Percentiles rank a stretch among this genome's conserved stretches.
Evolutionary conservation across 2,113 vertebrate species (phyloP).

Genomic region (Sylvietta virens): DNA sequence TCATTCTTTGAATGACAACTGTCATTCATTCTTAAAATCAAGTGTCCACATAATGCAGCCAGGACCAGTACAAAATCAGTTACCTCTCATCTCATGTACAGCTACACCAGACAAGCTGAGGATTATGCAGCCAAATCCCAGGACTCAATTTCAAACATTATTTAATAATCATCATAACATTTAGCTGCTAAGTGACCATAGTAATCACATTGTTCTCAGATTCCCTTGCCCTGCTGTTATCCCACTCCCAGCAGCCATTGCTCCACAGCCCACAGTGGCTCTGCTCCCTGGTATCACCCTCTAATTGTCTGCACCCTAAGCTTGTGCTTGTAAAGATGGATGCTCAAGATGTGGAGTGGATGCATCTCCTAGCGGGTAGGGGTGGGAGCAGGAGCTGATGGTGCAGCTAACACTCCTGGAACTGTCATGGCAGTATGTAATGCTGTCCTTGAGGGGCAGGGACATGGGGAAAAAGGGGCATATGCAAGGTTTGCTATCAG

Average conservation of each 20-base stretch:
- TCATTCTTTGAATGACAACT: too few relatives aligned
- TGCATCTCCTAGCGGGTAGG: accelerated
- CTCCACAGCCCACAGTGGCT: accelerated
- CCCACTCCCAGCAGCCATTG: accelerated
- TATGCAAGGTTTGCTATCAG: not conserved
- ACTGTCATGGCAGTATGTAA: accelerated
- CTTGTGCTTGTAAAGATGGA: not conserved
- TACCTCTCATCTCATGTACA: not conserved
- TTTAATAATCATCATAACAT: not conserved
- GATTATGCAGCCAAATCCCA: not conserved
- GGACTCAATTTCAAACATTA: not conserved
- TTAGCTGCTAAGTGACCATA: not conserved
- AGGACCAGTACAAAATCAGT: not conserved
- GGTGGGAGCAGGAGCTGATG: not conserved
- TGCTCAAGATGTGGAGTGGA: accelerated
- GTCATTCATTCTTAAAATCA: not conserved
- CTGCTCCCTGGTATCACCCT: not conserved
- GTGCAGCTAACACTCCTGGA: not conserved
- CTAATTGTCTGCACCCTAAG: accelerated
- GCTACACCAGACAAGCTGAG: not conserved
- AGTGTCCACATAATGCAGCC: not conserved
- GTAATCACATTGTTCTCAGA: not conserved
- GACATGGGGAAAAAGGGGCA: not conserved
- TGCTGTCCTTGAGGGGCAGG: not conserved
- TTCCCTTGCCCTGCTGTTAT: not conserved